Evolutionary conservation across 2,113 vertebrate genomes (phyloP), one percentile per base, ranked within the genome.

Genomic region (Calyptomena viridis): DNA sequence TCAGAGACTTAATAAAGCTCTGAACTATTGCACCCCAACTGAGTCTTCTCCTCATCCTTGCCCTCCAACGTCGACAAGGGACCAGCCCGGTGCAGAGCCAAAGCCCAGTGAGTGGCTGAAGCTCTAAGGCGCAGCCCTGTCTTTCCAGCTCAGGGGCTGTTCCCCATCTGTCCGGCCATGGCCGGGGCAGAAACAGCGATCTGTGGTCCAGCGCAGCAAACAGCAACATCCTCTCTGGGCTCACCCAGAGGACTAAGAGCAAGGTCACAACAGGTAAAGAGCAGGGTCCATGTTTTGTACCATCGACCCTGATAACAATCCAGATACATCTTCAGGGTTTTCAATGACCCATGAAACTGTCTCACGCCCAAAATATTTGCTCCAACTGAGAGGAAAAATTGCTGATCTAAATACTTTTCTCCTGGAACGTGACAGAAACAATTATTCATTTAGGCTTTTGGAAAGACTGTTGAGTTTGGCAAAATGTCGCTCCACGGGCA

Each of bases 361-460:
- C 64, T 81, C 37, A 31, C 52, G 78, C 75, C 60, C 1, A 0
- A 90, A 95, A 84, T 47, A 47, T 77, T 87, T 90, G 68, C 62
- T 86, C 66, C 28, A 35, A 40, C 60, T 50, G 49, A 71, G 73
- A 86, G 50, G 86, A 87, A 94, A 97, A 94, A 78, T 5, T 40
- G 86, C 94, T 96, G 95, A 96, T 67, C 56, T 47, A 77, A 92
- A 87, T 25, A 47, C 56, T 91, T 90, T 77, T 63, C 39, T 75
- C 35, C 35, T 40, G 13, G 42, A 94, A 92, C 49, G 33, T 60
- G 91, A 91, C 89, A 93, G 89, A 89, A 90, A 81, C 84, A 71
- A 87, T 95, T 78, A 87, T 28, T 92, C 91, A 94, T 78, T 92
- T 84, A 71, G 56, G 39, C 71, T 84, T 80, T 50, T 56, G 12